Evolutionary conservation across 1,140 invertebrate genomes (phyloP).

Genomic region (Drosophila tristis): DNA sequence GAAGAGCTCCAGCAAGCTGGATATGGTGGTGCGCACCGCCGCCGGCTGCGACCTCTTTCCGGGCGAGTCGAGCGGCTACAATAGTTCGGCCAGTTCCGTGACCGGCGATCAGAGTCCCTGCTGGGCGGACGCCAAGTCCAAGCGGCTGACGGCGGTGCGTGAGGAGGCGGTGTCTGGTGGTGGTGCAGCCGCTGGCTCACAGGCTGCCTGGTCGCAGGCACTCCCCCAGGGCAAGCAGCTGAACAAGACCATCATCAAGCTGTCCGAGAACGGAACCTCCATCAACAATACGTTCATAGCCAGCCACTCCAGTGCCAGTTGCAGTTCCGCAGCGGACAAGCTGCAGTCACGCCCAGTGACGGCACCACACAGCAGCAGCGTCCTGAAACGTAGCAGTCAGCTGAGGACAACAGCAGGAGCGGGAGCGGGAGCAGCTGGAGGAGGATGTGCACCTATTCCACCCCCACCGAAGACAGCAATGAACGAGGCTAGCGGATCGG

Average conservation of each 20-base stretch:
- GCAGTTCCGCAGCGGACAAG: slow-evolving; percentile 3
- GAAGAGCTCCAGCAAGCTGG: slow-evolving; percentile 90
- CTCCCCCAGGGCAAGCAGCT: slow-evolving; percentile 78
- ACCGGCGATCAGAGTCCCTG: slow-evolving; percentile 89
- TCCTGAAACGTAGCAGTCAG: slow-evolving; percentile 53
- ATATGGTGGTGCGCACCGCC: slow-evolving; percentile 89
- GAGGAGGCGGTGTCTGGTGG: slow-evolving; percentile 81
- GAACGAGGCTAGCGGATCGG: slow-evolving; percentile 2
- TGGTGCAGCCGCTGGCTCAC: slow-evolving; percentile 34
- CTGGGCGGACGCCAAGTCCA: slow-evolving; percentile 86
- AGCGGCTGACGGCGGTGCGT: slow-evolving; percentile 88
- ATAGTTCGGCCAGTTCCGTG: slow-evolving; percentile 91
- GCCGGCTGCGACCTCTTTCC: slow-evolving; percentile 91
- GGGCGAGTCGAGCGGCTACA: slow-evolving; percentile 91
- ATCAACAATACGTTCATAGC: slow-evolving; percentile 83
- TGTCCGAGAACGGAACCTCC: slow-evolving; percentile 88
- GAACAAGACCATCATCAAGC: slow-evolving; percentile 88
- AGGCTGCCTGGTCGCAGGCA: slow-evolving; percentile 33
- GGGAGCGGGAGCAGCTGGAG: background rate
- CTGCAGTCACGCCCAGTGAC: slow-evolving; percentile 12
- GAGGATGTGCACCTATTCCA: slow-evolving; percentile 29
- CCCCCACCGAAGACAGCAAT: slow-evolving; percentile 39
- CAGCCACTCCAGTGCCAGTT: slow-evolving; percentile 19
- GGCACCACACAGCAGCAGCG: slow-evolving; percentile 48
- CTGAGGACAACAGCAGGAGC: slow-evolving; percentile 2